These are phyloP conservation scores for Tetheella fluctuosa DNA, from an alignment of 2,888 invertebrate species.

Conservation along the genomic window DNA sequence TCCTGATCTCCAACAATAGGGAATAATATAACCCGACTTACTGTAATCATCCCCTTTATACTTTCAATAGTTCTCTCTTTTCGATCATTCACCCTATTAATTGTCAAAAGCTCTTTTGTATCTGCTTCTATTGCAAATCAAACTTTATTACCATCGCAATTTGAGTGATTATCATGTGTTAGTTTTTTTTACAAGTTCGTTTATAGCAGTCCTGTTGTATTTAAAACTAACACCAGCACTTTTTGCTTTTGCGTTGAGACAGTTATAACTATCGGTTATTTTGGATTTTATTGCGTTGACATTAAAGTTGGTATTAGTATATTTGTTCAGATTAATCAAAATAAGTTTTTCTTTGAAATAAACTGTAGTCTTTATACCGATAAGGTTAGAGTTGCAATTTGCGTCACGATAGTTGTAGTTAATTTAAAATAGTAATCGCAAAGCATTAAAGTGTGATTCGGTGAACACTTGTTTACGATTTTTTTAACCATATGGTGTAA, in stretches of 20 bases:
- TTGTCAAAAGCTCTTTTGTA: conserved; percentile 62
- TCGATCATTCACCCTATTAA: conserved; percentile 80
- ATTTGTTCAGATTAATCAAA: background rate
- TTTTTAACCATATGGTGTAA: conserved; percentile 82
- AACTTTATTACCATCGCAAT: conserved; percentile 32
- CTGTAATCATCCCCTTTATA: conserved; percentile 73
- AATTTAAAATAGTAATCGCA: conserved; percentile 59
- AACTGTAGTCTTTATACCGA: conserved; percentile 27
- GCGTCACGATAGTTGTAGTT: conserved; percentile 20
- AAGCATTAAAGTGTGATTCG: conserved; percentile 69
- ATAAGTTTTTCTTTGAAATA: conserved; percentile 22
- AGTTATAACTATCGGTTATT: conserved; percentile 26
- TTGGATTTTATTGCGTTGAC: conserved; percentile 26
- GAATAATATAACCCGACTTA: conserved; percentile 53
- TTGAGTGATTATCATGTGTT: conserved; percentile 30
- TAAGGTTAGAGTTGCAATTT: conserved; percentile 31
- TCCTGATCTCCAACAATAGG: conserved; percentile 62
- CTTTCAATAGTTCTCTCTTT: conserved; percentile 67
- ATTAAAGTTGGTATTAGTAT: conserved; percentile 36
- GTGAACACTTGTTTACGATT: conserved; percentile 80
- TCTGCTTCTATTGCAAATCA: conserved; percentile 23
- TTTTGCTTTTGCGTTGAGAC: conserved; percentile 48
- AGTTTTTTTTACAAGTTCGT: conserved; percentile 54
- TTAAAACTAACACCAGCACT: conserved; percentile 57
- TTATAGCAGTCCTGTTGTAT: conserved; percentile 62